phyloP scores from a whole-genome alignment of 2,888 invertebrate species.

The Merodon equestris region DNA sequence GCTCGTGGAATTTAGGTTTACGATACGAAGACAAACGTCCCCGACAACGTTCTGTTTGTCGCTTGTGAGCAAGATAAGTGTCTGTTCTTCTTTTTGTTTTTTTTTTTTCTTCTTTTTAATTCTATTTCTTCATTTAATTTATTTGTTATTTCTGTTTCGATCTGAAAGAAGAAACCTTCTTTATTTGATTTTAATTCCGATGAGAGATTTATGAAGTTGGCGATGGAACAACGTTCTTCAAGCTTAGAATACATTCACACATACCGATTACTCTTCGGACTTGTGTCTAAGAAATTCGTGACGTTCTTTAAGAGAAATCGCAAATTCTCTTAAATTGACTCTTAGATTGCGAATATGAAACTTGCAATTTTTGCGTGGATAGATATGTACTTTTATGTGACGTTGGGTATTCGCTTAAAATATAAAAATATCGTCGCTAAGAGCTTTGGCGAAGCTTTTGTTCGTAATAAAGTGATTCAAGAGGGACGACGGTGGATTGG shows the following conservation, averaged over 20 bases:
- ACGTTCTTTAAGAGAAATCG: conserved; percentile 27
- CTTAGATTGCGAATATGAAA: conserved; percentile 4
- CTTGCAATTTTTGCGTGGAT: conserved; percentile 11
- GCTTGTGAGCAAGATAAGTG: conserved; percentile 25
- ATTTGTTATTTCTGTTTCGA: conserved; percentile 1
- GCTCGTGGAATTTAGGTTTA: conserved; percentile 41
- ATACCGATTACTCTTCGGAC: too few relatives aligned
- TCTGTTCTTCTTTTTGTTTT: neutral
- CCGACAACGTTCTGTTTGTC: conserved; percentile 9
- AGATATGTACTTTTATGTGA: neutral
- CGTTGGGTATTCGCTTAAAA: conserved; percentile 11
- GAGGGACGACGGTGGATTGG: neutral
- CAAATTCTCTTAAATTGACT: conserved; percentile 6
- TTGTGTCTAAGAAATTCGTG: neutral
- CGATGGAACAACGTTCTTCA: neutral
- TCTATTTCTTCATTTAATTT: conserved; percentile 9
- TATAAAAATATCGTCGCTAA: conserved; percentile 23
- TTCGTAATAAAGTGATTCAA: neutral
- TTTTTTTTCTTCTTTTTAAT: neutral
- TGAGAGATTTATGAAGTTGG: neutral
- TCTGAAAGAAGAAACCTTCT: neutral
- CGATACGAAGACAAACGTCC: conserved; percentile 19
- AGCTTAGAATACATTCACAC: too few relatives aligned
- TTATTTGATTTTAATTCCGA: conserved; percentile 3
- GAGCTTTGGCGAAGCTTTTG: conserved; percentile 7